Evolutionary conservation across 2,113 vertebrate genomes (phyloP).

Genomic region (Carollia perspicillata): DNA sequence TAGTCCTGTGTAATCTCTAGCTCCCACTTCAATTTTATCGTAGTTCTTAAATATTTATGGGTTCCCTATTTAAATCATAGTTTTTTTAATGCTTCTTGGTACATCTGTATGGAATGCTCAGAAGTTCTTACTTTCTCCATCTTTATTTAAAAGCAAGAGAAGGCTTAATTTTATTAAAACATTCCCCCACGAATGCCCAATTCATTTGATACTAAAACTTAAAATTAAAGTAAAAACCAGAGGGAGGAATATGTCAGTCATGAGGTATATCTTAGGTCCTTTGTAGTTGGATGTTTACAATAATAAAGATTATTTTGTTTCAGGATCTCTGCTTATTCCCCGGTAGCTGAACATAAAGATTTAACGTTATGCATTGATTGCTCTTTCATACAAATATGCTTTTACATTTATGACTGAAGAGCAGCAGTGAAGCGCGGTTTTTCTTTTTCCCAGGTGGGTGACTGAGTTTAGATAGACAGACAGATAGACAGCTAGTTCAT

Average conservation of each 20-base stretch:
- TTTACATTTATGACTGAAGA: constrained; percentile 39
- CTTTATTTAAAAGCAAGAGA: constrained; percentile 11
- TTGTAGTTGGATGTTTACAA: neutral
- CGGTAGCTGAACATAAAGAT: neutral
- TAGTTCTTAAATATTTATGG: constrained; percentile 31
- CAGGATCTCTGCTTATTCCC: neutral
- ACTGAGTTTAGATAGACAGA: constrained; percentile 32
- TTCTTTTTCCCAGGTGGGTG: neutral
- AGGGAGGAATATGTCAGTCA: neutral
- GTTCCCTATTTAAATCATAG: too few species aligned
- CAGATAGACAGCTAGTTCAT: constrained; percentile 23
- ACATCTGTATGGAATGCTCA: constrained; percentile 32
- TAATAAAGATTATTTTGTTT: constrained; percentile 26
- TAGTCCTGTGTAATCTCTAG: neutral
- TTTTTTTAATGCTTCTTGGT: constrained; percentile 1
- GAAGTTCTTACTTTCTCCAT: neutral
- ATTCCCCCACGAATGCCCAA: neutral
- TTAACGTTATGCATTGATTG: constrained; percentile 21
- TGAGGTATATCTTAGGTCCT: neutral
- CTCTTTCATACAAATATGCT: constrained; percentile 10
- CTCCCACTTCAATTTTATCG: neutral
- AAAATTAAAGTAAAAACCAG: constrained; percentile 19
- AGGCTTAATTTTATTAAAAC: constrained; percentile 49
- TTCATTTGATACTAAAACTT: constrained; percentile 35
- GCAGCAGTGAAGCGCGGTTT: constrained; percentile 4